Conservation (phyloP, 1,140 invertebrate genomes). For the Drosophila gunungcola region DNA sequence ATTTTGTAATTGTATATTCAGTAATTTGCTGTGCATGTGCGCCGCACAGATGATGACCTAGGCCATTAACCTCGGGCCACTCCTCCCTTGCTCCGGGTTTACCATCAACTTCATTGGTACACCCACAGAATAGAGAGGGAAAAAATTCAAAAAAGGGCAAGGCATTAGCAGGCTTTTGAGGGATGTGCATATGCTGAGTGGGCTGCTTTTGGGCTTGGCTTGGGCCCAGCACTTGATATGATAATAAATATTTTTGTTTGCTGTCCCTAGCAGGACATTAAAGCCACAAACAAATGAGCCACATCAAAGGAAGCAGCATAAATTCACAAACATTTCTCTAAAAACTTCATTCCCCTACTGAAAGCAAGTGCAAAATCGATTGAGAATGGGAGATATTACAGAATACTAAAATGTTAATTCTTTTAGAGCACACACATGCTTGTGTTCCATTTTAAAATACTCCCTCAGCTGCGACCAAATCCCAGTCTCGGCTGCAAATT, state of each 20-base stretch:
- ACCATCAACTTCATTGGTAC: slow-evolving; percentile 3
- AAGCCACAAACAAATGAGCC: slow-evolving; percentile 1
- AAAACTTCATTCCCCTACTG: neutral
- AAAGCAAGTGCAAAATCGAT: slow-evolving; percentile 1
- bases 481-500: neutral
- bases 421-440: neutral
- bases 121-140: slow-evolving; percentile 12
- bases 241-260: slow-evolving; percentile 47
- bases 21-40: slow-evolving; percentile 65
- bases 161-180: slow-evolving; percentile 19
- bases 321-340: neutral
- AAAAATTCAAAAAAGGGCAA: slow-evolving; percentile 21
- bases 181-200: slow-evolving; percentile 10
- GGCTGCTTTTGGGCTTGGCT: slow-evolving; percentile 30
- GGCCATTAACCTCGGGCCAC: slow-evolving; percentile 54
- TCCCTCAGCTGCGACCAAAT: neutral
- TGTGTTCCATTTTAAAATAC: neutral
- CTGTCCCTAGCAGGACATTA: slow-evolving; percentile 24
- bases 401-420: slow-evolving; percentile 4
- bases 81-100: slow-evolving; percentile 10
- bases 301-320: slow-evolving; percentile 17
- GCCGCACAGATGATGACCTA: slow-evolving; percentile 40
- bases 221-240: slow-evolving; percentile 32
- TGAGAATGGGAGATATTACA: neutral
- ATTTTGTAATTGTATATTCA: slow-evolving; percentile 79